Evolutionary conservation across 64 coral and sea anemone species (phyloP).

Genomic region (Pocillopora damicornis): DNA sequence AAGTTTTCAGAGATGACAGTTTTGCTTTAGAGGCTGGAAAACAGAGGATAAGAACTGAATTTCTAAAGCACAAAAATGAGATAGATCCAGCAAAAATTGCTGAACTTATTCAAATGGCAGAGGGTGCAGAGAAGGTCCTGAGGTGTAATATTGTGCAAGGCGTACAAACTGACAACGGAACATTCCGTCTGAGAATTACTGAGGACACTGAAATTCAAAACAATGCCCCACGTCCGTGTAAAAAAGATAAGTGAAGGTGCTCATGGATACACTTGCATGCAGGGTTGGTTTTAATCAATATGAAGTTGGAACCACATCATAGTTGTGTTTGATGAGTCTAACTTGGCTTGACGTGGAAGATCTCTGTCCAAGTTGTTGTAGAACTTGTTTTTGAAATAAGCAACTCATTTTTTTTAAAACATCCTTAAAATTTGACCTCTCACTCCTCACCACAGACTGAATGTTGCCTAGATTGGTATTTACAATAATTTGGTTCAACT

Average conservation of each 20-base stretch:
- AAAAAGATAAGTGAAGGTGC: not conserved
- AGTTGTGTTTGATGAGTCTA: too few species aligned
- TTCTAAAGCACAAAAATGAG: slow-evolving; percentile 77
- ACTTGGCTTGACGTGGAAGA: too few species aligned
- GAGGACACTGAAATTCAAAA: slow-evolving; percentile 65
- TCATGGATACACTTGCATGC: too few species aligned
- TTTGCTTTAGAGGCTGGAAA: slow-evolving; percentile 66
- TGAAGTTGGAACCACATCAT: too few species aligned
- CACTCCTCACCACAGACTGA: too few species aligned
- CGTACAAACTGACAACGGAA: slow-evolving; percentile 37
- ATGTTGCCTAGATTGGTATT: too few species aligned
- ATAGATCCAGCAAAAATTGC: slow-evolving; percentile 63
- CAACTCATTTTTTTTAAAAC: too few species aligned
- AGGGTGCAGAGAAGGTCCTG: slow-evolving; percentile 70
- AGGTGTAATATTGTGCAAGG: slow-evolving; percentile 76
- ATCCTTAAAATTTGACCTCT: too few species aligned
- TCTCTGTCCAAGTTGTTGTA: too few species aligned
- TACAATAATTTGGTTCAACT: too few species aligned
- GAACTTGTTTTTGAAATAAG: too few species aligned
- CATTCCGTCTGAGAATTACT: slow-evolving; percentile 50
- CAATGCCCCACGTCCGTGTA: slow-evolving; percentile 55
- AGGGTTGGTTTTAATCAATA: too few species aligned
- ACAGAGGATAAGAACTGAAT: slow-evolving; percentile 63
- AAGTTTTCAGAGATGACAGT: slow-evolving; percentile 70
- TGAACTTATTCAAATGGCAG: slow-evolving; percentile 63